Conservation (phyloP, 1,140 invertebrate species). For the Bombus confusus region DNA sequence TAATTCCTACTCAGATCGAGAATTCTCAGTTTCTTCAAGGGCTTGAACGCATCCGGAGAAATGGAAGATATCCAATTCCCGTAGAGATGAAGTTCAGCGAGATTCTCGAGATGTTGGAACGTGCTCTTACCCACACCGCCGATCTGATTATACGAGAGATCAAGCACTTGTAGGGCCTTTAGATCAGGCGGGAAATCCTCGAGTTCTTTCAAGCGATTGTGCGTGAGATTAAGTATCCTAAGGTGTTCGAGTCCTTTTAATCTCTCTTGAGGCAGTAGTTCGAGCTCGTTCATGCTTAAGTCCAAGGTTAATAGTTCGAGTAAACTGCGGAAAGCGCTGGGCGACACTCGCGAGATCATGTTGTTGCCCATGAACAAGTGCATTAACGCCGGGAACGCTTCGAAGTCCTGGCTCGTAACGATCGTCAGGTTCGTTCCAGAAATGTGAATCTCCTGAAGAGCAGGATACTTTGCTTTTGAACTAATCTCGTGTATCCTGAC, state of each 20-base stretch:
- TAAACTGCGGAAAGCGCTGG: slow-evolving; percentile 91
- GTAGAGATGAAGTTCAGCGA: slow-evolving; percentile 89
- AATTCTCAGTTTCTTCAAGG: slow-evolving; percentile 88
- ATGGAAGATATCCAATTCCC: slow-evolving; percentile 92
- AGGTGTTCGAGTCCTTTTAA: slow-evolving; percentile 89
- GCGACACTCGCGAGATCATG: slow-evolving; percentile 90
- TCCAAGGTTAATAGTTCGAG: slow-evolving; percentile 89
- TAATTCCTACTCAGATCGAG: slow-evolving; percentile 93
- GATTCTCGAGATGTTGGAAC: slow-evolving; percentile 88
- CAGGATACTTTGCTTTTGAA: slow-evolving; percentile 85
- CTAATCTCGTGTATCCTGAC: slow-evolving; percentile 87
- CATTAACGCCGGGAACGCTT: slow-evolving; percentile 90
- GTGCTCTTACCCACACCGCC: slow-evolving; percentile 88
- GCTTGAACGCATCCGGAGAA: slow-evolving; percentile 89
- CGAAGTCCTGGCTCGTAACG: slow-evolving; percentile 93
- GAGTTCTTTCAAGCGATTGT: slow-evolving; percentile 90
- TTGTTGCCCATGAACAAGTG: slow-evolving; percentile 90
- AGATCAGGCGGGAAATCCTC: slow-evolving; percentile 92
- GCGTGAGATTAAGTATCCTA: slow-evolving; percentile 90
- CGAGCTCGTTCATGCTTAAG: slow-evolving; percentile 91
- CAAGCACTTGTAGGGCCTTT: slow-evolving; percentile 89
- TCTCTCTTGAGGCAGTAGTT: slow-evolving; percentile 92
- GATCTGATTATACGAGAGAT: slow-evolving; percentile 92
- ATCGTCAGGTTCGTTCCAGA: slow-evolving; percentile 92
- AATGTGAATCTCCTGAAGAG: slow-evolving; percentile 91